A percentile compares a stretch with the other conserved stretches of the same genome.
These are phyloP conservation scores for Penaeus japonicus DNA, from an alignment of 1,140 invertebrate genomes.

Conservation along the genomic window DNA sequence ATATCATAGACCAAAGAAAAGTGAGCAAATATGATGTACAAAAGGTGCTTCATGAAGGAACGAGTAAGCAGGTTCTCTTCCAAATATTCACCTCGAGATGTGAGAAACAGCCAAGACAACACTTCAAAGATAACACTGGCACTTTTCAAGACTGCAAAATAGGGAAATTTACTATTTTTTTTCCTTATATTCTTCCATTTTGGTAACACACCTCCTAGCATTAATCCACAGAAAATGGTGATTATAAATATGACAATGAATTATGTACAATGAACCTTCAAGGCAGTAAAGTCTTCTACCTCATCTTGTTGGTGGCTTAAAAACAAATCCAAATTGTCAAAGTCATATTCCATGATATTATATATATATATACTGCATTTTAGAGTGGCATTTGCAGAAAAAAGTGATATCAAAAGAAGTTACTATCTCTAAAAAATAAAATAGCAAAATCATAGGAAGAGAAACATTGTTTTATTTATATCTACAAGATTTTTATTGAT, in stretches of 20 bases:
- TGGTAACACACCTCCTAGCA: slow-evolving; percentile 42
- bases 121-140: slow-evolving; percentile 19
- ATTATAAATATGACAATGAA: slow-evolving; percentile 55
- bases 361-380: too few relatives aligned
- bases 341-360: background rate
- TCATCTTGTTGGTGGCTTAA: background rate
- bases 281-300: background rate
- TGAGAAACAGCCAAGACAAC: slow-evolving; percentile 21
- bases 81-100: background rate
- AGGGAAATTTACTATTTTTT: too few relatives aligned
- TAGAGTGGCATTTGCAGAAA: too few relatives aligned
- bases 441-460: background rate
- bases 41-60: background rate
- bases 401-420: too few relatives aligned
- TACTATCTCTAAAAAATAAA: too few relatives aligned
- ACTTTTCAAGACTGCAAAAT: background rate
- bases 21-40: slow-evolving; percentile 36
- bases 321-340: background rate
- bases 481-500: background rate
- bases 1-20: slow-evolving; percentile 16
- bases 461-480: background rate
- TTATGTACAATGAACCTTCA: slow-evolving; percentile 50
- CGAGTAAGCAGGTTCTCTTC: background rate
- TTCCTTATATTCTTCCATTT: background rate
- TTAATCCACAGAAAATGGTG: slow-evolving; percentile 51